Evolutionary conservation across 2,888 invertebrate species (phyloP).

Genomic region (Drosophila leonis): DNA sequence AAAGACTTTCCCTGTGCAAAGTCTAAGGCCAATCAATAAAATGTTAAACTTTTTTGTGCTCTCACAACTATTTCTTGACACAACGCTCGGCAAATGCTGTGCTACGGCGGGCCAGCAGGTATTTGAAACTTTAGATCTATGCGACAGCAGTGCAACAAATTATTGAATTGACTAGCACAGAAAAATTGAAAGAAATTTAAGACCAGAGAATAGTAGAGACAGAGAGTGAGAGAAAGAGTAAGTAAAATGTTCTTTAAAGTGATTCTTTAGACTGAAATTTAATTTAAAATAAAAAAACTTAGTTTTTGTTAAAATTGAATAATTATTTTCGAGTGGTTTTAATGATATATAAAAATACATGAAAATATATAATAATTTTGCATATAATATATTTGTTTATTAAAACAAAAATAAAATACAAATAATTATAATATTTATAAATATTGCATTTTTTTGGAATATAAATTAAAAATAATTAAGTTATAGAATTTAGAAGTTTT

Average conservation of each 20-base stretch:
- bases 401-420: too few relatives aligned
- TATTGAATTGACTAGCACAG: conserved; percentile 20
- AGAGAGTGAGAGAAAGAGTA: not conserved
- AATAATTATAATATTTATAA: too few relatives aligned
- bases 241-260: not conserved
- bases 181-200: not conserved
- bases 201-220: not conserved
- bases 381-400: too few relatives aligned
- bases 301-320: too few relatives aligned
- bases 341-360: too few relatives aligned
- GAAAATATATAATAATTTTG: too few relatives aligned
- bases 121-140: conserved; percentile 21
- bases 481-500: too few relatives aligned
- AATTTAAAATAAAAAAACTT: too few relatives aligned
- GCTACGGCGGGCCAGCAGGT: conserved; percentile 21
- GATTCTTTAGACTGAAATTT: not conserved
- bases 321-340: too few relatives aligned
- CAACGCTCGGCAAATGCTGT: conserved; percentile 19
- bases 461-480: too few relatives aligned
- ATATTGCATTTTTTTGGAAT: too few relatives aligned
- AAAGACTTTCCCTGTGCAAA: conserved; percentile 18
- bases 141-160: conserved; percentile 16
- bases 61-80: conserved; percentile 34
- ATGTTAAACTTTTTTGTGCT: conserved; percentile 25
- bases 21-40: conserved; percentile 50